A percentile compares a stretch with the other conserved stretches of the same genome.
Conservation (phyloP, 2,888 invertebrate genomes). For the Melanchra persicariae region DNA sequence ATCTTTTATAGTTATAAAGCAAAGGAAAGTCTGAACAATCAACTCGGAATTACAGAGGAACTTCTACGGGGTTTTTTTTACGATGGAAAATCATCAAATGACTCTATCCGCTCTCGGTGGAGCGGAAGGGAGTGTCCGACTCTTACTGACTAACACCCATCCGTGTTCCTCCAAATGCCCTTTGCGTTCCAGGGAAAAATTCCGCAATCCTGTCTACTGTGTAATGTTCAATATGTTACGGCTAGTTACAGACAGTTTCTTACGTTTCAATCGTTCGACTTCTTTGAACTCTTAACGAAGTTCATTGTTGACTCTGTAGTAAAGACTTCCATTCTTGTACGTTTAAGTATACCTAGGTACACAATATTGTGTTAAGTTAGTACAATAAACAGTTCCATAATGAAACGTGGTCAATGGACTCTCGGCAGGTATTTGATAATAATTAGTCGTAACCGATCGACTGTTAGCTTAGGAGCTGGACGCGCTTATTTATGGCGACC, state of each 20-base stretch:
- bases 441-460: conserved; percentile 30
- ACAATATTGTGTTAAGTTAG: conserved; percentile 27
- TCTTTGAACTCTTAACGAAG: conserved; percentile 32
- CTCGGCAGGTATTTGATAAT: conserved; percentile 41
- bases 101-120: too few species aligned
- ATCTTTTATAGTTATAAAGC: conserved; percentile 21
- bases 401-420: conserved; percentile 35
- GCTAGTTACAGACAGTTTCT: conserved; percentile 42
- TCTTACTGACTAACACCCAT: too few species aligned
- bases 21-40: conserved; percentile 33
- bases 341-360: background rate
- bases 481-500: conserved; percentile 27
- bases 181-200: too few species aligned
- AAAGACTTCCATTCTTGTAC: background rate
- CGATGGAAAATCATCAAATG: too few species aligned
- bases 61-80: too few species aligned
- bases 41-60: conserved; percentile 31
- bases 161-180: too few species aligned
- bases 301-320: conserved; percentile 24
- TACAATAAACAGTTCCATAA: conserved; percentile 27
- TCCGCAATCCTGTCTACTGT: too few species aligned
- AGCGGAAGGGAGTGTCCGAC: too few species aligned
- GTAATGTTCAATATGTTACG: conserved; percentile 46
- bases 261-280: conserved; percentile 35
- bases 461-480: conserved; percentile 55